Conservation (phyloP, 2,888 invertebrate species). For the Limnephilus marmoratus region DNA sequence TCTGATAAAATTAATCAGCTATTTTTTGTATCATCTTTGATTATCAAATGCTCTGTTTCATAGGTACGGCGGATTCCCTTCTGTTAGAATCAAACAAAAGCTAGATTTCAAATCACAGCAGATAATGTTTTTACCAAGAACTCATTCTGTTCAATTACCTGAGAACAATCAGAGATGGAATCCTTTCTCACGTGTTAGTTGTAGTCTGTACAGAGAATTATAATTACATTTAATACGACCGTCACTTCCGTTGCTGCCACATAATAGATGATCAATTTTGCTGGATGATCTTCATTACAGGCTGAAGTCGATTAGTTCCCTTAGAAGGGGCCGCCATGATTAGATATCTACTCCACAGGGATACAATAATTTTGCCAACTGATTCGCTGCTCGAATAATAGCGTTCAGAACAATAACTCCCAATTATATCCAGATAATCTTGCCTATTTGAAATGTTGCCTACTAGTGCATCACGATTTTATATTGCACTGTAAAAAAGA, state of each 20-base stretch:
- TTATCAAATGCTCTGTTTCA: not conserved
- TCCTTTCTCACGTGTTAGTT: slow-evolving; percentile 36
- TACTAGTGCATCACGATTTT: not conserved
- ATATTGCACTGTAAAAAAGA: not conserved
- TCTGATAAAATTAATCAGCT: too few relatives aligned
- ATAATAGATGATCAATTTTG: slow-evolving; percentile 9
- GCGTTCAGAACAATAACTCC: not conserved
- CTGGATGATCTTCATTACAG: not conserved
- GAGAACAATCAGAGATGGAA: not conserved
- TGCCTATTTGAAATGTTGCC: not conserved
- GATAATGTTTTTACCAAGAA: not conserved
- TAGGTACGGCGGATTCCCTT: not conserved
- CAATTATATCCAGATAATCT: not conserved
- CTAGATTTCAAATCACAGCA: not conserved
- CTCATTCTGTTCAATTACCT: not conserved
- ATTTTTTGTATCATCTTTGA: not conserved
- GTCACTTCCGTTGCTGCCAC: slow-evolving; percentile 4
- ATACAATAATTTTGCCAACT: not conserved
- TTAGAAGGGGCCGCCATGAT: slow-evolving; percentile 13
- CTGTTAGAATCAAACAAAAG: not conserved
- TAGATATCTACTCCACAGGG: not conserved
- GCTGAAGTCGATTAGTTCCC: slow-evolving; percentile 10
- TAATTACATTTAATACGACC: slow-evolving; percentile 12
- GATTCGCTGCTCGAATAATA: not conserved
- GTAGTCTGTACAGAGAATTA: not conserved